Evolutionary conservation across 2,113 vertebrate genomes (phyloP).

Genomic region (Scortum barcoo): DNA sequence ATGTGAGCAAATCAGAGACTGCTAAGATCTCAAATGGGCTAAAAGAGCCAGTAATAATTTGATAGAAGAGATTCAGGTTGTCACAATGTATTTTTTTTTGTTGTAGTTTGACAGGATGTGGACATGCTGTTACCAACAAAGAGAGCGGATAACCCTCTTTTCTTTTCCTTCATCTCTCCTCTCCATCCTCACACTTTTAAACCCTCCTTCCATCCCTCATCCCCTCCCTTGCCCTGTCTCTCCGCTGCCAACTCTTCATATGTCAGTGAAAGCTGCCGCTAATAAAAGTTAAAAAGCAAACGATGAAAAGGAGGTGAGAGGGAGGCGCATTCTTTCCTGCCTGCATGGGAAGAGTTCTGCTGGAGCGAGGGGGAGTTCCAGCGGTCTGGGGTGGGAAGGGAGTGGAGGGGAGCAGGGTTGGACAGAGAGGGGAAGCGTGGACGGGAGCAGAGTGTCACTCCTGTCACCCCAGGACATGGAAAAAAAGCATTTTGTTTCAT

Average conservation of each 20-base stretch:
- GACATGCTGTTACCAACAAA: conserved; percentile 36
- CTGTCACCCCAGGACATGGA: conserved; percentile 72
- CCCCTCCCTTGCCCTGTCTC: conserved; percentile 11
- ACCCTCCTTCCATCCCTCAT: conserved; percentile 41
- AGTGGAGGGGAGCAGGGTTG: conserved; percentile 22
- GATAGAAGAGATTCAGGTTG: background rate
- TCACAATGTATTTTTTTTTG: conserved; percentile 1
- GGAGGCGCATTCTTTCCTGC: conserved; percentile 76
- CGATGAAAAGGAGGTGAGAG: conserved; percentile 79
- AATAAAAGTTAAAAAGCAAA: conserved; percentile 83
- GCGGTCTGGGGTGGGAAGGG: conserved; percentile 35
- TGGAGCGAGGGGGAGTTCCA: conserved; percentile 47
- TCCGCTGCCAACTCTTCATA: conserved; percentile 69
- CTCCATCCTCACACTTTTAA: conserved; percentile 37
- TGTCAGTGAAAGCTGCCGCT: conserved; percentile 81
- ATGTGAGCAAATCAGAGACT: background rate
- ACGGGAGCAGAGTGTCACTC: conserved; percentile 71
- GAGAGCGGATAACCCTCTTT: conserved; percentile 28
- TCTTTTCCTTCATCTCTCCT: conserved; percentile 15
- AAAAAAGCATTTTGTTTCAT: conserved; percentile 80
- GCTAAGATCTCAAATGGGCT: background rate
- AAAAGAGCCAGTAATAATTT: background rate
- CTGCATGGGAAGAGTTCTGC: conserved; percentile 67
- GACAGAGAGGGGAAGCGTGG: conserved; percentile 61
- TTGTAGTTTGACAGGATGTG: conserved; percentile 33